Percentiles rank a stretch among this genome's conserved stretches.
phyloP scores from a whole-genome alignment of 2,113 vertebrate genomes.

The Axis porcinus region DNA sequence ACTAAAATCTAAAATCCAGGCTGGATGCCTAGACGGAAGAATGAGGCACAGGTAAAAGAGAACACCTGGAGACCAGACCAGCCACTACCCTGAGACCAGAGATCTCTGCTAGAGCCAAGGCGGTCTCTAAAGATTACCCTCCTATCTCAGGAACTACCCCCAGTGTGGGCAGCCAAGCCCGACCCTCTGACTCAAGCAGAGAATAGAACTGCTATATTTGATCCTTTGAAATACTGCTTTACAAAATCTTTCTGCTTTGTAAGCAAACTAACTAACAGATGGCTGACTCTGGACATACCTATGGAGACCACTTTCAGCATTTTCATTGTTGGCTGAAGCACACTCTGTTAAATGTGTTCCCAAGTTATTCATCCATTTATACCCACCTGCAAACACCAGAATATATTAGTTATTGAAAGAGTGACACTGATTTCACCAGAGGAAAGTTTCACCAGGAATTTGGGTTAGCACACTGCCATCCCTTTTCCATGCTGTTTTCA shows the following conservation, averaged over 20 bases:
- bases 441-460: background rate
- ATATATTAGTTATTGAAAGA: background rate
- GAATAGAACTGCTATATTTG: background rate
- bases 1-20: constrained; percentile 14
- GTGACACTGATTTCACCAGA: background rate
- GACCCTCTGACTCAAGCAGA: background rate
- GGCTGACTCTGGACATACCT: background rate
- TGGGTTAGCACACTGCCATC: background rate
- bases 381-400: background rate
- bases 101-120: background rate
- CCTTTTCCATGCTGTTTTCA: background rate
- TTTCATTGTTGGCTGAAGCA: background rate
- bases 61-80: background rate
- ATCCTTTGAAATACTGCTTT: background rate
- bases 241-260: background rate
- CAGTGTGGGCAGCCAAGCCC: background rate
- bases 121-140: background rate
- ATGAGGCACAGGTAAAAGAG: background rate
- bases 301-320: background rate
- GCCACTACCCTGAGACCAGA: background rate
- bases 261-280: constrained; percentile 44
- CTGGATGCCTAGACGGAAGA: background rate
- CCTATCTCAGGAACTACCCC: background rate
- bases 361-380: background rate
- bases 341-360: background rate